A percentile compares a stretch with the other conserved stretches of the same genome.
Conservation (phyloP, 1,140 invertebrate genomes). For the Psilanteris sp. region DNA sequence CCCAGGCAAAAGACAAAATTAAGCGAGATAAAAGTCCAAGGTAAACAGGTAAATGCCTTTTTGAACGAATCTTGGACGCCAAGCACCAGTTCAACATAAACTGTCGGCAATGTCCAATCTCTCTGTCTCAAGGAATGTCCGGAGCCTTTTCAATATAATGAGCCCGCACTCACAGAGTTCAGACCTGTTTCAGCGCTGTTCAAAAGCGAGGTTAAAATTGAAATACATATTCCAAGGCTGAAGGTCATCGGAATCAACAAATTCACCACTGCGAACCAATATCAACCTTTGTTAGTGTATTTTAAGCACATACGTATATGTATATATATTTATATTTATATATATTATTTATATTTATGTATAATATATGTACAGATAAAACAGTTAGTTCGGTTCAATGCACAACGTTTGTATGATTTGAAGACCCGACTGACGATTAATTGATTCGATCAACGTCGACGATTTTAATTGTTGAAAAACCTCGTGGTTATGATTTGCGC, state of each 20-base stretch:
- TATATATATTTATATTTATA: too few relatives aligned
- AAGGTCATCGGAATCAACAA: constrained; percentile 29
- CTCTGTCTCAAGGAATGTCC: constrained; percentile 64
- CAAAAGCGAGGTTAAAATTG: constrained; percentile 35
- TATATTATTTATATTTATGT: too few relatives aligned
- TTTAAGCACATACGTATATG: too few relatives aligned
- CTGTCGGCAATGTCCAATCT: constrained; percentile 59
- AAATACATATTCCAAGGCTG: constrained; percentile 27
- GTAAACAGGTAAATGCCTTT: constrained; percentile 47
- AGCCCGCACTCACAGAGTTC: constrained; percentile 52
- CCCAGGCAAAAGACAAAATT: constrained; percentile 11
- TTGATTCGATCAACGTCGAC: too few relatives aligned
- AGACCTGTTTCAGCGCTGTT: constrained; percentile 62
- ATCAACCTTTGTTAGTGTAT: not conserved
- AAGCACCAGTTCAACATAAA: constrained; percentile 49
- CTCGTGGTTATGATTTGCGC: too few relatives aligned
- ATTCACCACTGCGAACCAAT: constrained; percentile 13
- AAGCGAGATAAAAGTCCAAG: constrained; percentile 29
- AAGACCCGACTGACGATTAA: too few relatives aligned
- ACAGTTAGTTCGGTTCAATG: too few relatives aligned
- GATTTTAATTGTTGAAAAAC: too few relatives aligned
- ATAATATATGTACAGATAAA: too few relatives aligned
- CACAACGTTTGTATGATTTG: too few relatives aligned
- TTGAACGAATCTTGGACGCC: constrained; percentile 31
- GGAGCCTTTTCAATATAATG: constrained; percentile 64